These are phyloP conservation scores for Eurystomus glaucurus DNA, from an alignment of 2,797 vertebrate species.

Conservation along the genomic window DNA sequence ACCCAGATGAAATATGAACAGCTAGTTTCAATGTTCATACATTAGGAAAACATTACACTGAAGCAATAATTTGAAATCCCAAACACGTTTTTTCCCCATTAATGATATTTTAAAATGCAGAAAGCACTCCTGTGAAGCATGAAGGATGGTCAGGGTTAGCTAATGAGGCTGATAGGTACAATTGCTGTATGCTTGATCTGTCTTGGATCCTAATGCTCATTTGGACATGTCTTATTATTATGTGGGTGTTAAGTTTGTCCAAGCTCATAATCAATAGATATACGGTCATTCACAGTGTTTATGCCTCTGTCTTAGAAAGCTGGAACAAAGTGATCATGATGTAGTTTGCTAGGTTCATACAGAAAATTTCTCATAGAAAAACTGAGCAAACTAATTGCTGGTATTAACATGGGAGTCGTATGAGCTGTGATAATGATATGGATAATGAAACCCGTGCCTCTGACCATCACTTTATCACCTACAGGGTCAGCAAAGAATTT, in stretches of 20 bases:
- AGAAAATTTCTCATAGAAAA: slow-evolving; percentile 33
- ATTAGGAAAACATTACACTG: slow-evolving; percentile 7
- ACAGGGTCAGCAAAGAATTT: not conserved
- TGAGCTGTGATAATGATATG: slow-evolving; percentile 19
- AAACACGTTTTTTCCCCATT: slow-evolving; percentile 60
- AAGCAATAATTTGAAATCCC: slow-evolving; percentile 37
- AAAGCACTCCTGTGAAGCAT: slow-evolving; percentile 56
- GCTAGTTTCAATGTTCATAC: not conserved
- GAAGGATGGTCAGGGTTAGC: slow-evolving; percentile 65
- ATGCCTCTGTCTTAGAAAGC: slow-evolving; percentile 32
- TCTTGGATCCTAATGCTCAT: slow-evolving; percentile 55
- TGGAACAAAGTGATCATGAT: slow-evolving; percentile 43
- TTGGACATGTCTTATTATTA: slow-evolving; percentile 55
- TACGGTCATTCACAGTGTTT: slow-evolving; percentile 19
- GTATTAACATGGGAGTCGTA: slow-evolving; percentile 32
- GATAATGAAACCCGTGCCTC: slow-evolving; percentile 28
- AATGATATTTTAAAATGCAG: slow-evolving; percentile 57
- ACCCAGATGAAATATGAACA: not conserved
- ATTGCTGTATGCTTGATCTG: slow-evolving; percentile 47
- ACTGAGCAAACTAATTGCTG: slow-evolving; percentile 51
- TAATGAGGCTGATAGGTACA: slow-evolving; percentile 67
- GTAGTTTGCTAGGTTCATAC: slow-evolving; percentile 14
- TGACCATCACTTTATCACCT: slow-evolving; percentile 20
- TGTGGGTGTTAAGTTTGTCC: slow-evolving; percentile 42
- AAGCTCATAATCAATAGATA: slow-evolving; percentile 54